Evolutionary conservation across 2,888 invertebrate genomes (phyloP).

Genomic region (Petrolisthes manimaculis): DNA sequence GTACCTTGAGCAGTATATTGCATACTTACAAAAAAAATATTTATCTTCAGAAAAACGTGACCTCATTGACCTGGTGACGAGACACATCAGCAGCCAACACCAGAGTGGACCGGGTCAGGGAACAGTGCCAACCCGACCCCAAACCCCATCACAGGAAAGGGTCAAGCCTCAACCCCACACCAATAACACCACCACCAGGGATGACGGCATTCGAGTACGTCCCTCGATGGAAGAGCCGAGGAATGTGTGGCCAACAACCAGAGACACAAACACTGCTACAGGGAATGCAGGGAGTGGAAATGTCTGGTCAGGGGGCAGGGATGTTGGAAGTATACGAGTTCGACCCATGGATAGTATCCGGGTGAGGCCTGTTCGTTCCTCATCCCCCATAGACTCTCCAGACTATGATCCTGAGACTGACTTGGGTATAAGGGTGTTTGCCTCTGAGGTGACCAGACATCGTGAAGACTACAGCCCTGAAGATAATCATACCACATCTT

Average conservation of each 20-base stretch:
- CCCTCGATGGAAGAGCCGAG: conserved; percentile 4
- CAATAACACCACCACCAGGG: conserved; percentile 25
- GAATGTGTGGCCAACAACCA: no score
- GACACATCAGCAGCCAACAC: conserved; percentile 40
- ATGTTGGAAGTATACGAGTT: conserved; percentile 53
- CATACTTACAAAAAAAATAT: no score
- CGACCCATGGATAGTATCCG: conserved; percentile 47
- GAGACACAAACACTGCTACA: no score
- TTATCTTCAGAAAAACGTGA: conserved; percentile 56
- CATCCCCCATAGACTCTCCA: conserved; percentile 18
- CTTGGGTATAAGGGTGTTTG: conserved; percentile 56
- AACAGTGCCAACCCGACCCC: not conserved
- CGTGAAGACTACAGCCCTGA: conserved; percentile 17
- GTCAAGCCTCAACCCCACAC: not conserved
- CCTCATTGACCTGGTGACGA: conserved; percentile 54
- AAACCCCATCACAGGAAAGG: not conserved
- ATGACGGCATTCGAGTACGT: conserved; percentile 61
- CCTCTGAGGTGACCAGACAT: conserved; percentile 22
- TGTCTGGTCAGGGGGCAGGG: not conserved
- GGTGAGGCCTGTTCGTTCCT: conserved; percentile 28
- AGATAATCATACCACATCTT: conserved; percentile 44
- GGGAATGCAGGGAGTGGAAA: no score
- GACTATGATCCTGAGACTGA: conserved; percentile 39
- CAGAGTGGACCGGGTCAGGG: not conserved
- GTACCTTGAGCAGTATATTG: no score